Evolutionary conservation across 2,888 invertebrate species (phyloP).

Genomic region (Drosophila aldrichi): DNA sequence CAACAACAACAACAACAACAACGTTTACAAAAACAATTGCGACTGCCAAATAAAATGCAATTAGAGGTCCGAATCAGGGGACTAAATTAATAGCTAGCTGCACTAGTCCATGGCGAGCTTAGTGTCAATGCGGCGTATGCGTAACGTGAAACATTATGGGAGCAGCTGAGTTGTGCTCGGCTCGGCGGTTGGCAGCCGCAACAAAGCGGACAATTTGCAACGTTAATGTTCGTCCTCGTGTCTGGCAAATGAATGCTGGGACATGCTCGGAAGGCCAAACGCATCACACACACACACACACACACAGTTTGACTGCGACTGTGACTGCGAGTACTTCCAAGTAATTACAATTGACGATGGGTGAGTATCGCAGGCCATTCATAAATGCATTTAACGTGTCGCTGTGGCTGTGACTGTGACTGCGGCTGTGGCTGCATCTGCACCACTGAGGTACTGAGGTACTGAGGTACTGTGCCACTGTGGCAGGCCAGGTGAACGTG

Average conservation of each 20-base stretch:
- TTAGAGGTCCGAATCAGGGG: constrained; percentile 56
- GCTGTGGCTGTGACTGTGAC: constrained; percentile 48
- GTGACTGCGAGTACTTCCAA: constrained; percentile 56
- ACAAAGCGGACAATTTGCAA: constrained; percentile 81
- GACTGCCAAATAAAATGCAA: constrained; percentile 72
- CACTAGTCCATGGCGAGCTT: not conserved
- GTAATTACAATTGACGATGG: constrained; percentile 79
- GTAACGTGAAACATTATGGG: constrained; percentile 53
- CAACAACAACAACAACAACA: constrained; percentile 12
- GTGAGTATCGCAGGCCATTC: constrained; percentile 64
- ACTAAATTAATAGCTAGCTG: constrained; percentile 74
- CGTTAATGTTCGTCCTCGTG: constrained; percentile 60
- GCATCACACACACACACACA: constrained; percentile 24
- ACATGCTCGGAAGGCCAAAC: constrained; percentile 54
- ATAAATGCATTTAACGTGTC: constrained; percentile 82
- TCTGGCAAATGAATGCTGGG: constrained; percentile 64
- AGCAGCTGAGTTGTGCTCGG: constrained; percentile 36
- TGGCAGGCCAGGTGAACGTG: constrained; percentile 69
- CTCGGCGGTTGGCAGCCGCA: constrained; percentile 55
- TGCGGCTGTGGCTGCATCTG: constrained; percentile 19
- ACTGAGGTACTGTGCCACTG: constrained; percentile 16
- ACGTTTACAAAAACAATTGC: constrained; percentile 8
- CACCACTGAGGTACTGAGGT: constrained; percentile 3
- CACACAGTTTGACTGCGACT: constrained; percentile 16
- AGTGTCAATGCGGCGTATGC: constrained; percentile 61